Conservation (phyloP, 2,113 vertebrate genomes). For the Coreoperca whiteheadi region DNA sequence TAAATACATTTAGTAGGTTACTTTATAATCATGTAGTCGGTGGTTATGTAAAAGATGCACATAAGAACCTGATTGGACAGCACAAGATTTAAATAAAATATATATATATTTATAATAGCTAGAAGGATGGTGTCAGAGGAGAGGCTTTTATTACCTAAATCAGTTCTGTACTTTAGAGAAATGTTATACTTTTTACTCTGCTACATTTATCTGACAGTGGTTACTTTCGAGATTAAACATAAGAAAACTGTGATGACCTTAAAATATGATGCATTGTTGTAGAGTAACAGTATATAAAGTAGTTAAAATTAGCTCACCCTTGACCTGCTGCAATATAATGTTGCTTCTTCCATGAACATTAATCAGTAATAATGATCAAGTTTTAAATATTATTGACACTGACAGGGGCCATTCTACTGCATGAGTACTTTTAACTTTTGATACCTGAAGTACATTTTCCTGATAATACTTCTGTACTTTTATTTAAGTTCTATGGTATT, state of each 20-base stretch:
- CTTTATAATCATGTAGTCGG: no score
- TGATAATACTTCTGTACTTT: neutral
- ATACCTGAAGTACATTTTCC: neutral
- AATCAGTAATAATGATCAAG: neutral
- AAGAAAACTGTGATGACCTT: neutral
- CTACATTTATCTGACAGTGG: neutral
- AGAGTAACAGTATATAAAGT: no score
- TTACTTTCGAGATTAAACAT: neutral
- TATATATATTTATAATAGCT: no score
- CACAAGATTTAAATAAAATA: no score
- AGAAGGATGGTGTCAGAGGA: conserved; percentile 8
- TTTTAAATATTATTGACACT: neutral
- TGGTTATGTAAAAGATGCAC: no score
- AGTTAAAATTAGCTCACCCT: neutral
- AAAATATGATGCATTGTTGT: no score
- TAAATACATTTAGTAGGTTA: no score
- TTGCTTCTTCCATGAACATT: neutral
- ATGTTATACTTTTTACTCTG: neutral
- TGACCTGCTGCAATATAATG: neutral
- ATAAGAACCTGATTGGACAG: no score
- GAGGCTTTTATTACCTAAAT: neutral
- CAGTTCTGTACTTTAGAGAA: neutral
- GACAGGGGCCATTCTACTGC: neutral
- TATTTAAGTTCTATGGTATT: neutral
- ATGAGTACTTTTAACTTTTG: neutral